Base-by-base conservation (phyloP, 2,797 vertebrate genomes). In the Alauda arvensis region DNA sequence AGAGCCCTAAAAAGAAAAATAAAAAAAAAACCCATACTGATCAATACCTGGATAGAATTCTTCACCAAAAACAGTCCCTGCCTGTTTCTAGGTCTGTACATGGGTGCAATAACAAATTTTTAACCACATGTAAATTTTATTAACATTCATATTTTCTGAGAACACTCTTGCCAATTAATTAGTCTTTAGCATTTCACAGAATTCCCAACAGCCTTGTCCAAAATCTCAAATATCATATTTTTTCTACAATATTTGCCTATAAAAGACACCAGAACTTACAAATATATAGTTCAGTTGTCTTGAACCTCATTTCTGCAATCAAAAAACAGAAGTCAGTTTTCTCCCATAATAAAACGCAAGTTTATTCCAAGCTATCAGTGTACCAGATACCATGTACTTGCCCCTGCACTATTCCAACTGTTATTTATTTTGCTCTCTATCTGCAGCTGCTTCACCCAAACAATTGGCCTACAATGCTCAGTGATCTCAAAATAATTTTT, bases 11-110 rank as follows among this genome's bases (percentile, higher is more conserved):
- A 49, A 34, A 55, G 21, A 18, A 20, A 25, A 29, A 12, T 14
- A 19, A 68, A 74, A 53, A 8, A 0, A 3, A 14, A 34, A 0
- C 3, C 17, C 37, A 59, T 8, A 37, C 10, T 34, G 12, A 67
- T 25, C 70, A 77, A 65, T 6, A 72, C 1, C 8, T 55, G n/a
- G n/a, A 29, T 18, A 65, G 31, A 77, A 72, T 45, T 84, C 17
- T 26, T 37, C 21, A 49, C 31, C 26, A 62, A 6, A 70, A 67
- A 56, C 12, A 29, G 23, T 34, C 9, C 60, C 19, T 40, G 20
- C 39, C 46, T 66, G 24, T 49, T 81, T 43, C n/a, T 59, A 76
- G 8, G 45, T 29, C 31, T 56, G 10, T 10, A 66, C 5, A 56
- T 5, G 52, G 28, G 13, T 45, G 0, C 24, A 69, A 20, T 15